Evolutionary conservation across 2,797 vertebrate genomes (phyloP).

Genomic region (Calcarius lapponicus): DNA sequence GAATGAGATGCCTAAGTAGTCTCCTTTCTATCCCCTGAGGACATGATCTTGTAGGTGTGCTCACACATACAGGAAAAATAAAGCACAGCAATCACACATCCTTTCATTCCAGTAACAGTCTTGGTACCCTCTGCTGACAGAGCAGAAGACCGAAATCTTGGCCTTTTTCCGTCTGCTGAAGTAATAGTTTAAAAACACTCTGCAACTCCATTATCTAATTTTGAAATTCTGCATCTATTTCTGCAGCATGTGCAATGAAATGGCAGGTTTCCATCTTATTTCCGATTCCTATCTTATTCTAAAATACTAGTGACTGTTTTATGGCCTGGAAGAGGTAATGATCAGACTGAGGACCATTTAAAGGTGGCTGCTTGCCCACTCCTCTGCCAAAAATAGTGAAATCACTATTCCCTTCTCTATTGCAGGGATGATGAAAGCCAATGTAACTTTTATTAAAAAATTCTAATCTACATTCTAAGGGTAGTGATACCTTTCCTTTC

Average conservation of each 20-base stretch:
- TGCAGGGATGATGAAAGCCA: neutral
- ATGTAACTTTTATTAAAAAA: neutral
- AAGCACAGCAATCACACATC: fast-evolving
- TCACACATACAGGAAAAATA: neutral
- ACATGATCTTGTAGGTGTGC: neutral
- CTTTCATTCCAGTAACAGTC: neutral
- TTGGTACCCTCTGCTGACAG: neutral
- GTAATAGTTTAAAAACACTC: conserved; percentile 17
- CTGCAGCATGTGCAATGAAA: conserved; percentile 29
- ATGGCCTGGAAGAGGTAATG: neutral
- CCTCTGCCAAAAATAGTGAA: conserved; percentile 44
- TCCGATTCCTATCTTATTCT: conserved; percentile 6
- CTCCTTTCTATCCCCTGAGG: neutral
- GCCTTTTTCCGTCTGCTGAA: conserved; percentile 33
- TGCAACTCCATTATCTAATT: conserved; percentile 1
- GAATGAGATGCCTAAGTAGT: neutral
- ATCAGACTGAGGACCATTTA: neutral
- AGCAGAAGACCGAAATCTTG: neutral
- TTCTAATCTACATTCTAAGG: neutral
- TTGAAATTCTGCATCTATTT: conserved; percentile 13
- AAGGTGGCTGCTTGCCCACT: conserved; percentile 43
- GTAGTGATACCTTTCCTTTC: neutral
- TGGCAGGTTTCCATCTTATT: conserved; percentile 52
- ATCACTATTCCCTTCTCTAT: neutral
- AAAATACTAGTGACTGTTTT: conserved; percentile 26